phyloP scores from a whole-genome alignment of 2,797 vertebrate genomes.

The Perodicticus potto region DNA sequence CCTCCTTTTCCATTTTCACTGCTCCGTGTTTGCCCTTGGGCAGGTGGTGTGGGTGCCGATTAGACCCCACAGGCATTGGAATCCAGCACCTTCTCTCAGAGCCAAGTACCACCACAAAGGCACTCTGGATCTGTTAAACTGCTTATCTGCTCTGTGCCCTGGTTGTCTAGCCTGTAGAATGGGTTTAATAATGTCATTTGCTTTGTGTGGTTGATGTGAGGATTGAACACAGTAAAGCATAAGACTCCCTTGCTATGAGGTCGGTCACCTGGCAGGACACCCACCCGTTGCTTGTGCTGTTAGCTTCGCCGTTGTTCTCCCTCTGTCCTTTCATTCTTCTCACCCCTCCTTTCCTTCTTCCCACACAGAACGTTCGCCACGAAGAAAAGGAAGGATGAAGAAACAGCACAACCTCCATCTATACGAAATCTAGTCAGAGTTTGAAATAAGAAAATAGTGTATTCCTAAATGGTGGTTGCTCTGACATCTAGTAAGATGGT shows the following conservation, averaged over 20 bases:
- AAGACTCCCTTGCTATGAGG: background rate
- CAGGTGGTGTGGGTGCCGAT: background rate
- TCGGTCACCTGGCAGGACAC: background rate
- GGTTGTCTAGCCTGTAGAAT: conserved; percentile 59
- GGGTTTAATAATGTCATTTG: conserved; percentile 61
- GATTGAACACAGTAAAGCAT: background rate
- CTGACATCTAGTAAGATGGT: background rate
- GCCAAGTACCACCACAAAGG: background rate
- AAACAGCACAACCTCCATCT: background rate
- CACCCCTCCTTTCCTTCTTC: background rate
- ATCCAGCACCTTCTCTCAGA: background rate
- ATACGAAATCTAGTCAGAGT: background rate
- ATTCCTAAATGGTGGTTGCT: background rate
- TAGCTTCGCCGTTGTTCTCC: background rate
- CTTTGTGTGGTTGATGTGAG: background rate
- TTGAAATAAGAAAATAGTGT: background rate
- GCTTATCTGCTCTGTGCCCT: background rate
- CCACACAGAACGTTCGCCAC: background rate
- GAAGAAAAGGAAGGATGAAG: background rate
- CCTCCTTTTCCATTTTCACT: background rate
- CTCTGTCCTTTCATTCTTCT: background rate
- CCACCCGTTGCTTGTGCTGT: background rate
- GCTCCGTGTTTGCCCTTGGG: background rate
- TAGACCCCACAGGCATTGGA: background rate
- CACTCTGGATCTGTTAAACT: background rate